Percentiles rank a stretch among this genome's conserved stretches.
Conservation (phyloP, 2,797 vertebrate genomes). For the Naso thynnoides region DNA sequence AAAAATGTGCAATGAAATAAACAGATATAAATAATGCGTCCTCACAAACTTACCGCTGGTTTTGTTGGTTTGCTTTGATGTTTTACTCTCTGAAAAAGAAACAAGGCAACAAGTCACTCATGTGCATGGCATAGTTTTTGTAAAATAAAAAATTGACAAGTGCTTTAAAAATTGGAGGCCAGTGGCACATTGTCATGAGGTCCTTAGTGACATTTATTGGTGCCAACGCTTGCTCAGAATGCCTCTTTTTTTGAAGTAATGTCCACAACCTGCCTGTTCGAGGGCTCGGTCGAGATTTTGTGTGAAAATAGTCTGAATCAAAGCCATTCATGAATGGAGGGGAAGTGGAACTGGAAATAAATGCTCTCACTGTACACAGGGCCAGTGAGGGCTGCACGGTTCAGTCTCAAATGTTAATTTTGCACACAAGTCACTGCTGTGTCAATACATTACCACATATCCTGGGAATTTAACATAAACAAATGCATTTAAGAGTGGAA, state of each 20-base stretch:
- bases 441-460: conserved; percentile 82
- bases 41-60: conserved; percentile 79
- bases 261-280: conserved; percentile 55
- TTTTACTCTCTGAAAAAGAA: conserved; percentile 81
- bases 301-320: conserved; percentile 83
- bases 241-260: conserved; percentile 39
- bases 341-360: conserved; percentile 80
- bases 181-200: not conserved
- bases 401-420: conserved; percentile 70
- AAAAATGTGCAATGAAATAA: not conserved
- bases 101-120: conserved; percentile 38
- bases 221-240: conserved; percentile 14
- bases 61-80: conserved; percentile 81
- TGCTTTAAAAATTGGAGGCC: not conserved
- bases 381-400: conserved; percentile 45
- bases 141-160: not conserved
- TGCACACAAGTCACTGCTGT: conserved; percentile 78
- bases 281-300: conserved; percentile 61
- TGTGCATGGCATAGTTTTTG: not conserved
- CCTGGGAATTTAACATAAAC: conserved; percentile 67
- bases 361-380: conserved; percentile 78
- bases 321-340: conserved; percentile 82
- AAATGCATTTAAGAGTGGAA: conserved; percentile 50
- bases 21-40: not conserved
- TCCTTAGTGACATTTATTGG: not conserved